Conservation (phyloP, 2,797 vertebrate genomes). For the Neostethus bicornis region DNA sequence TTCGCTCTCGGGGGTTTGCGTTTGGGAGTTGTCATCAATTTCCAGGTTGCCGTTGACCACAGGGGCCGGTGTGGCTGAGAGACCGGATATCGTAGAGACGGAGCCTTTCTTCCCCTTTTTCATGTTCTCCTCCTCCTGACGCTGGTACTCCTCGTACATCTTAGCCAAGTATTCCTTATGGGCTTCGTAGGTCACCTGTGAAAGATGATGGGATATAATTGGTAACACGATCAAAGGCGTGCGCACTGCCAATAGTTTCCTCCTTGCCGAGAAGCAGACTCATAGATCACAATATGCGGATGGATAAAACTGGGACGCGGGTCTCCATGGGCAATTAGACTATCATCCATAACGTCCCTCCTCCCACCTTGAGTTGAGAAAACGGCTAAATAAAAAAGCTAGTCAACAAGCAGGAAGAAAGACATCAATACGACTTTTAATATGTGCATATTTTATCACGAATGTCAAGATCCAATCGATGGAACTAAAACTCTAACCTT, state of each 20-base stretch:
- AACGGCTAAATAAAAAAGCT: conserved; percentile 1
- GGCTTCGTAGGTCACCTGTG: conserved; percentile 96
- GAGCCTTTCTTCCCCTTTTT: conserved; percentile 98
- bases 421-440: conserved; percentile 65
- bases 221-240: conserved; percentile 30
- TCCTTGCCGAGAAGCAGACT: conserved; percentile 8
- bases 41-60: conserved; percentile 94
- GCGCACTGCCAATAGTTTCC: conserved; percentile 22
- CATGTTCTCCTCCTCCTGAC: conserved; percentile 99
- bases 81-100: conserved; percentile 97
- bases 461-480: neutral
- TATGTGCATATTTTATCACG: neutral
- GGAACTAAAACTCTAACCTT: conserved; percentile 83
- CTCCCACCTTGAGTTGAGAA: neutral
- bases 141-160: conserved; percentile 99
- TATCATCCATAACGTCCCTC: conserved; percentile 31
- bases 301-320: conserved; percentile 43
- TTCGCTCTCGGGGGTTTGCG: conserved; percentile 97
- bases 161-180: conserved; percentile 98
- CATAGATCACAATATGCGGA: conserved; percentile 31
- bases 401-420: conserved; percentile 7
- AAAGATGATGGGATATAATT: conserved; percentile 24
- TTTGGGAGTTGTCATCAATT: conserved; percentile 96
- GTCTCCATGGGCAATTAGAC: conserved; percentile 26
- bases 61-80: conserved; percentile 88